phyloP scores from a whole-genome alignment of 2,113 vertebrate genomes.

The Isichthys henryi region DNA sequence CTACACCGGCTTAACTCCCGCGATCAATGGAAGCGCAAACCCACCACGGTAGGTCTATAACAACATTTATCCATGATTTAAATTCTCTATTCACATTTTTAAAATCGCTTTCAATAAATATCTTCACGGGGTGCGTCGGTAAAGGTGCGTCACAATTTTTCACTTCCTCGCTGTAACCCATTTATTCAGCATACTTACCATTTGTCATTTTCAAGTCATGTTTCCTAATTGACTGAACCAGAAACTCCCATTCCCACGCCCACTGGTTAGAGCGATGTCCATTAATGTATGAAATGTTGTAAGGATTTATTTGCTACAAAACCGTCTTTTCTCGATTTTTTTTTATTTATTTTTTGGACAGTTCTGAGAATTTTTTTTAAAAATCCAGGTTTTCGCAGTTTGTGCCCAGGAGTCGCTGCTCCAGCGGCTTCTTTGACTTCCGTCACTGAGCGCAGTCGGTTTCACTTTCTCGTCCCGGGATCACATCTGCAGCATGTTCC shows the following conservation, averaged over 20 bases:
- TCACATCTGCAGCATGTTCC: background rate
- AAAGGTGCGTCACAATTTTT: background rate
- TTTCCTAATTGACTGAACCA: constrained; percentile 32
- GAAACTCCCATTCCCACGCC: constrained; percentile 24
- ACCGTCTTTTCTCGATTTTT: background rate
- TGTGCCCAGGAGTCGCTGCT: background rate
- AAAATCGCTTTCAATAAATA: background rate
- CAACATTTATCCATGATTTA: background rate
- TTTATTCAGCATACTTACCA: constrained; percentile 36
- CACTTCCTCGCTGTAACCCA: background rate
- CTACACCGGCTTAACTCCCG: background rate
- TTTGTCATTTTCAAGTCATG: constrained; percentile 44
- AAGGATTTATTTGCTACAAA: background rate
- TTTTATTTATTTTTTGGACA: background rate
- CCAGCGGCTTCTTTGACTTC: constrained; percentile 19
- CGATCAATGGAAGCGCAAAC: background rate
- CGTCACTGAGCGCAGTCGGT: constrained; percentile 18
- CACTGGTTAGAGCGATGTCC: background rate
- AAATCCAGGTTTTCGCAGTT: background rate
- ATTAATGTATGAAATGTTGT: background rate
- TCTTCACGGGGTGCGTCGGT: background rate
- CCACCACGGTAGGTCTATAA: constrained; percentile 3
- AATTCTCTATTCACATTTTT: background rate
- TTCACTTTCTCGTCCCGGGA: constrained; percentile 29
- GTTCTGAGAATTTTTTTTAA: background rate